Percentiles rank a stretch among this genome's conserved stretches.
Evolutionary conservation across 2,113 vertebrate species (phyloP).

Genomic region (Catharus fuscescens): DNA sequence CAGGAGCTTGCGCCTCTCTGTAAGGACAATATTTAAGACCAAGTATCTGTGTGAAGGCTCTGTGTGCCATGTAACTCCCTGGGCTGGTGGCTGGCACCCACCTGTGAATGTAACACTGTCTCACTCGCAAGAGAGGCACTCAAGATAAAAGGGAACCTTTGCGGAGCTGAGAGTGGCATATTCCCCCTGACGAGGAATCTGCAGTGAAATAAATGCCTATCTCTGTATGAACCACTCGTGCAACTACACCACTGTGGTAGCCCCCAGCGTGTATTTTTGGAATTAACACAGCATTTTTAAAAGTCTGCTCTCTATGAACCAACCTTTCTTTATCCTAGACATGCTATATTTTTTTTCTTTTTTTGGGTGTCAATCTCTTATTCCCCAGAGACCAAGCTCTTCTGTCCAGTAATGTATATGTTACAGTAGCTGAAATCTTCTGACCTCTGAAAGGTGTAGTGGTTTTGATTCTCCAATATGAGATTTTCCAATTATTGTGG

Average conservation of each 20-base stretch:
- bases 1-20: background rate
- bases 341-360: background rate
- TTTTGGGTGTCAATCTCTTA: background rate
- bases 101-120: background rate
- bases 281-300: slow-evolving; percentile 34
- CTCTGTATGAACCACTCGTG: background rate
- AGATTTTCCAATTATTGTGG: too few species aligned
- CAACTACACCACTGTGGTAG: background rate
- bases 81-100: background rate
- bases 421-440: slow-evolving; percentile 12
- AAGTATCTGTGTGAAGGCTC: background rate
- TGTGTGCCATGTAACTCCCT: background rate
- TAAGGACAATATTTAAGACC: background rate
- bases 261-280: background rate
- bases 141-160: slow-evolving; percentile 4
- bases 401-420: background rate
- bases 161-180: background rate
- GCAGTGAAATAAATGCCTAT: background rate
- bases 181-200: background rate
- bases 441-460: background rate
- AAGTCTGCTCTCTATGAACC: background rate
- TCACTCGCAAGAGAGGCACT: background rate
- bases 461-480: too few species aligned
- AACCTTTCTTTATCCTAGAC: background rate
- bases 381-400: background rate